Percentiles rank a stretch among this genome's conserved stretches.
Evolutionary conservation across 2,113 vertebrate species (phyloP).

Genomic region (Casuarius casuarius): DNA sequence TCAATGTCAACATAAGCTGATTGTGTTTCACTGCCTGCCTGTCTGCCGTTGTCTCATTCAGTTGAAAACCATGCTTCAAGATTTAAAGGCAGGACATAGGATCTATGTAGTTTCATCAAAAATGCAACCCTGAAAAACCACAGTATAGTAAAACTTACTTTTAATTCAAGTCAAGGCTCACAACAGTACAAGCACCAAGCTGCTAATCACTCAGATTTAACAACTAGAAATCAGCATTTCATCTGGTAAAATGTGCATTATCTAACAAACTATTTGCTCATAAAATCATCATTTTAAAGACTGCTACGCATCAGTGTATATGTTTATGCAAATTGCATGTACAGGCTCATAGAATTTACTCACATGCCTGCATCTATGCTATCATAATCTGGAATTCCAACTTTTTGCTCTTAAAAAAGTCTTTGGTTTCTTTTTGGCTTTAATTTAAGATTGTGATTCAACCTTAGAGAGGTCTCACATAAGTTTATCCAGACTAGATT

Average conservation of each 20-base stretch:
- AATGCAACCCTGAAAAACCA: background rate
- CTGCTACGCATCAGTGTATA: background rate
- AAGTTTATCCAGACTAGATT: background rate
- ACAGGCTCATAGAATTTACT: background rate
- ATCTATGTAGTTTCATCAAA: background rate
- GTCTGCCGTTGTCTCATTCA: background rate
- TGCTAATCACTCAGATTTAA: background rate
- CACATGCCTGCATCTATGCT: background rate
- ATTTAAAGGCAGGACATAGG: background rate
- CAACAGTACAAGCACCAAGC: background rate
- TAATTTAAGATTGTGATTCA: background rate
- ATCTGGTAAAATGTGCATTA: background rate
- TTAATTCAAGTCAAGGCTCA: background rate
- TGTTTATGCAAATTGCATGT: background rate
- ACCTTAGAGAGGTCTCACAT: accelerated
- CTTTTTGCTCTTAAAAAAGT: background rate
- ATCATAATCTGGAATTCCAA: background rate
- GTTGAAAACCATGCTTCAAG: background rate
- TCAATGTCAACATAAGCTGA: background rate
- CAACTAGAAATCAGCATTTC: background rate
- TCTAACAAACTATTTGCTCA: background rate
- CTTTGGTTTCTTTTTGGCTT: background rate
- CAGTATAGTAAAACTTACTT: background rate
- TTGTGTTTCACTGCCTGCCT: background rate
- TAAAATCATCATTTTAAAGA: background rate